Evolutionary conservation across 2,797 vertebrate genomes (phyloP).

Genomic region (Chromobotia macracanthus): DNA sequence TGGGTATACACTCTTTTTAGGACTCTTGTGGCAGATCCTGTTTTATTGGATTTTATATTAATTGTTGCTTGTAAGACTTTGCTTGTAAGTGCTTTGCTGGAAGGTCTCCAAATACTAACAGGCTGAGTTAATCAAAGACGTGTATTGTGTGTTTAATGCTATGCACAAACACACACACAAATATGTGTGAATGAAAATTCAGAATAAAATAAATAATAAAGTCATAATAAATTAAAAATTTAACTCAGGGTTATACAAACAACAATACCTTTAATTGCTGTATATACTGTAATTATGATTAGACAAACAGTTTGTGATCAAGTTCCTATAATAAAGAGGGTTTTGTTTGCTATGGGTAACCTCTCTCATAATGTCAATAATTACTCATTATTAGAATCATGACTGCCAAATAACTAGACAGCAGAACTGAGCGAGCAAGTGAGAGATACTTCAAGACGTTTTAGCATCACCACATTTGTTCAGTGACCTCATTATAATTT

Average conservation of each 20-base stretch:
- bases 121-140: conserved; percentile 83
- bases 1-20: conserved; percentile 45
- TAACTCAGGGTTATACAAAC: too few relatives aligned
- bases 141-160: conserved; percentile 71
- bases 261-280: not conserved
- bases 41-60: conserved; percentile 76
- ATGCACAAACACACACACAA: not conserved
- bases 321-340: conserved; percentile 12
- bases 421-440: not conserved
- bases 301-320: not conserved
- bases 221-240: too few relatives aligned
- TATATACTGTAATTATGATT: not conserved
- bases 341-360: conserved; percentile 14
- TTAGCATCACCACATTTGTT: conserved; percentile 33
- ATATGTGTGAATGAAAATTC: not conserved
- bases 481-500: conserved; percentile 42
- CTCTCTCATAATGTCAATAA: conserved; percentile 29
- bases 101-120: conserved; percentile 84
- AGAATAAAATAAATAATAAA: not conserved
- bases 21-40: conserved; percentile 57
- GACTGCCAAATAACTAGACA: conserved; percentile 14
- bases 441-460: conserved; percentile 19
- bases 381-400: conserved; percentile 44
- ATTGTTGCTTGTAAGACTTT: conserved; percentile 77
- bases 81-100: conserved; percentile 87